Conservation (phyloP, 35 echinoderm and acorn worm genomes). For the Lytechinus pictus region DNA sequence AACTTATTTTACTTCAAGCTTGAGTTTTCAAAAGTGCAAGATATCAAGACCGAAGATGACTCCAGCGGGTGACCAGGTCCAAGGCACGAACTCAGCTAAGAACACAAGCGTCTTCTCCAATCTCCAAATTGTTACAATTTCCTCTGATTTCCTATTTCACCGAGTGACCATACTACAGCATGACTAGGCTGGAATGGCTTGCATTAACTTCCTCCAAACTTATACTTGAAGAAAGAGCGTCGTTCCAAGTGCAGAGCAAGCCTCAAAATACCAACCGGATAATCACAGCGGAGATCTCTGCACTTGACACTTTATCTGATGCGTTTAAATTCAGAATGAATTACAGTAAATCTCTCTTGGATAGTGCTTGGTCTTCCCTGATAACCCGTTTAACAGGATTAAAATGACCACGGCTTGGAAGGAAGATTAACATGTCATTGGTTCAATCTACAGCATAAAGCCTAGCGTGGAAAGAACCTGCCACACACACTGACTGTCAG, state of each 20-base stretch:
- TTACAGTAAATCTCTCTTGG: not conserved
- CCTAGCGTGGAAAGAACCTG: not conserved
- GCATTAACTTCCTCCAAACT: not conserved
- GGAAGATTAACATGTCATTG: not conserved
- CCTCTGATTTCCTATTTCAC: not conserved
- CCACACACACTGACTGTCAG: not conserved
- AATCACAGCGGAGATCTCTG: not conserved
- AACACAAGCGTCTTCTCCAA: not conserved
- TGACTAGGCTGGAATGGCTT: constrained; percentile 1
- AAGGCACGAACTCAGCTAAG: not conserved
- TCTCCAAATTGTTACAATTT: constrained; percentile 42
- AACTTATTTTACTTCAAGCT: not conserved
- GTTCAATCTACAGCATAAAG: not conserved
- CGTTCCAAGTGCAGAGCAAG: not conserved
- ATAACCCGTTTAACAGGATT: not conserved
- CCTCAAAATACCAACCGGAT: not conserved
- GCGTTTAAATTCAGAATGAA: not conserved
- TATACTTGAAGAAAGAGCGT: not conserved
- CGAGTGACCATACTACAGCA: not conserved
- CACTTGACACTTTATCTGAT: not conserved
- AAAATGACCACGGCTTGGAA: not conserved
- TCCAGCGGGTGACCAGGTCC: not conserved
- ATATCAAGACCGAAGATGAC: not conserved
- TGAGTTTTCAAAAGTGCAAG: not conserved
- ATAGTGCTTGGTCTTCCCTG: not conserved